phyloP scores from a whole-genome alignment of 2,113 vertebrate species.

The Tetrao urogallus region DNA sequence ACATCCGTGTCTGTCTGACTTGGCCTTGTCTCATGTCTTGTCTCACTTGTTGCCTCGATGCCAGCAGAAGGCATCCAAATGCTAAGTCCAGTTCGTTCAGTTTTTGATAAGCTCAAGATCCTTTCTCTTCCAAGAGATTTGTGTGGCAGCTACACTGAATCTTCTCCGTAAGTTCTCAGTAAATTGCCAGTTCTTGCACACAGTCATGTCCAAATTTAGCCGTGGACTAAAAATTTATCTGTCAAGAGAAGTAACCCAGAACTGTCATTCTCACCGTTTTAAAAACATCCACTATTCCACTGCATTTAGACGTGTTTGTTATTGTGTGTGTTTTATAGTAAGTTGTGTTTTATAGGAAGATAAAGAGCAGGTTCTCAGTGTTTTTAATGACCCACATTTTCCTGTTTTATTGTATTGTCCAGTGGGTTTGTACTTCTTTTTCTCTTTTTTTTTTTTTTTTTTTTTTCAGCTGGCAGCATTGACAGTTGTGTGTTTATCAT shows the following conservation, averaged over 20 bases:
- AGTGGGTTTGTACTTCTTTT: not conserved
- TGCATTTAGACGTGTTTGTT: not conserved
- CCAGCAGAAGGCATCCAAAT: not conserved
- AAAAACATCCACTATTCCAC: not conserved
- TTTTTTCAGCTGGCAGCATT: not conserved
- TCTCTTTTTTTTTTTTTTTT: too few relatives aligned
- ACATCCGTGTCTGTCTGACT: not conserved
- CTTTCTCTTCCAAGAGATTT: not conserved
- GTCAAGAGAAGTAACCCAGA: not conserved
- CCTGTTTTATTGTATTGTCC: not conserved
- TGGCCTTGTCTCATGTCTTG: not conserved
- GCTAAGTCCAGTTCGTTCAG: not conserved
- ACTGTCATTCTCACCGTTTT: not conserved
- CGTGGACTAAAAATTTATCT: not conserved
- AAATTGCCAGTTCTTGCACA: not conserved
- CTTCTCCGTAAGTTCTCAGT: not conserved
- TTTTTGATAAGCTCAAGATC: not conserved
- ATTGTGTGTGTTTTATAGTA: not conserved
- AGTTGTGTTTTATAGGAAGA: not conserved
- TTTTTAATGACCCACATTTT: not conserved
- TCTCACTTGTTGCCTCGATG: not conserved
- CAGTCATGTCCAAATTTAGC: not conserved
- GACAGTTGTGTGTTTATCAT: not conserved
- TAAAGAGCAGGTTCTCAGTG: not conserved
- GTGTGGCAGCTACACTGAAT: not conserved